Percentiles rank a stretch among this genome's conserved stretches.
Evolutionary conservation across 2,113 vertebrate species (phyloP).

Genomic region (Ammodytes marinus): DNA sequence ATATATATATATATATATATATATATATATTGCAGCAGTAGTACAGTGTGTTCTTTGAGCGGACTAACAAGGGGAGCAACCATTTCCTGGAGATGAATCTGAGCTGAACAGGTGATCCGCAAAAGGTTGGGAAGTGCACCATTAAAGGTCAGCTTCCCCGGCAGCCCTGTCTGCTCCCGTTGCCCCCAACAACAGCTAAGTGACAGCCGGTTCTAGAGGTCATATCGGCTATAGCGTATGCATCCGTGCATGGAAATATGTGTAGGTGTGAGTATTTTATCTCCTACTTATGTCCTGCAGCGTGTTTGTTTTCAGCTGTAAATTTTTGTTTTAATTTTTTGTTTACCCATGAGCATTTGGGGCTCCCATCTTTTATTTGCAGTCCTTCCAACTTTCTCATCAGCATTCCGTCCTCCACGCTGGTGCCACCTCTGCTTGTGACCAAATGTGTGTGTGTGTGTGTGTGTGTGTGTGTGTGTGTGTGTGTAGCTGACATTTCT

Average conservation of each 20-base stretch:
- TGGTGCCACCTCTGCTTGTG: constrained; percentile 38
- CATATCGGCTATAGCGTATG: constrained; percentile 6
- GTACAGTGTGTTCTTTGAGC: constrained; percentile 21
- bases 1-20: not conserved
- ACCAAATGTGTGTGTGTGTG: constrained; percentile 11
- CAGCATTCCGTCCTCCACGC: constrained; percentile 60
- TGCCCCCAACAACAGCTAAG: constrained; percentile 21
- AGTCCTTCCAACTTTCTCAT: constrained; percentile 43
- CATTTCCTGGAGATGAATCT: constrained; percentile 41
- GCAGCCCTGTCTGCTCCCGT: constrained; percentile 9
- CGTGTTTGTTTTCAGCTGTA: not conserved
- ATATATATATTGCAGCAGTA: constrained; percentile 2
- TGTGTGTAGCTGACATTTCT: constrained; percentile 74
- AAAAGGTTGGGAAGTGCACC: constrained; percentile 48
- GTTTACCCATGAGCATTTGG: constrained; percentile 14
- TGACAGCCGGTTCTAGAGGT: constrained; percentile 30
- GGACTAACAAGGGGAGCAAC: constrained; percentile 37
- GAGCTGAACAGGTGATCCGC: constrained; percentile 32
- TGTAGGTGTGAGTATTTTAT: constrained; percentile 7
- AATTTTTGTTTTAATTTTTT: not conserved
- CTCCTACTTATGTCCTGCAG: not conserved
- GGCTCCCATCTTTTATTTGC: constrained; percentile 2
- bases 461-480: not conserved
- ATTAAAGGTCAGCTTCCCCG: constrained; percentile 44
- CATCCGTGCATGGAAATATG: constrained; percentile 11